phyloP scores from a whole-genome alignment of 2,797 vertebrate species.

The Nyctalus aviator region DNA sequence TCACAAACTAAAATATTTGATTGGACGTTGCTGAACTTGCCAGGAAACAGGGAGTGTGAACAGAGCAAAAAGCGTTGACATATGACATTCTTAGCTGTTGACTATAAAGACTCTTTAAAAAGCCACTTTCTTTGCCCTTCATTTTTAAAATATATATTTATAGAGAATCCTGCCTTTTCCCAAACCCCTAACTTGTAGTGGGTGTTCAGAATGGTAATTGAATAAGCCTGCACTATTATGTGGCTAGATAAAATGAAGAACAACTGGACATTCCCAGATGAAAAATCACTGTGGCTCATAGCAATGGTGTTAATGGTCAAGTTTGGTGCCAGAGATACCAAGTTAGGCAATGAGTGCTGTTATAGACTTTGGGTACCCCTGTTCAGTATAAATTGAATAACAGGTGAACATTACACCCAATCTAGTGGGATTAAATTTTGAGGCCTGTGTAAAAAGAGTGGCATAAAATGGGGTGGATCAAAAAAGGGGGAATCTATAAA shows the following conservation, averaged over 20 bases:
- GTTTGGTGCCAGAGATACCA: not conserved
- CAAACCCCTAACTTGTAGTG: not conserved
- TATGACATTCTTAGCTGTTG: not conserved
- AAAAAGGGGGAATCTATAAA: not conserved
- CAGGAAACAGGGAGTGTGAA: not conserved
- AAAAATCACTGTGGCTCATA: not conserved
- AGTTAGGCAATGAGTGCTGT: not conserved
- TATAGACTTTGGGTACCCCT: not conserved
- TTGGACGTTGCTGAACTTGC: not conserved
- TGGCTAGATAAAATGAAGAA: slow-evolving; percentile 51
- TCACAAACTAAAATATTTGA: not conserved
- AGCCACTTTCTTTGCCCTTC: not conserved
- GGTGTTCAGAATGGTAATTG: not conserved
- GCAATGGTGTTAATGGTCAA: not conserved
- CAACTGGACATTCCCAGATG: not conserved
- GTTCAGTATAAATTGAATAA: not conserved
- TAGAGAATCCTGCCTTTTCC: not conserved
- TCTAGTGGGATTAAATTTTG: not conserved
- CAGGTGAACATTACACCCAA: not conserved
- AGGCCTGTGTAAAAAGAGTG: not conserved
- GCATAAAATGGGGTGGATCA: not conserved
- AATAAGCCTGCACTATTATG: not conserved
- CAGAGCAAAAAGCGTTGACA: not conserved
- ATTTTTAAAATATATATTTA: not conserved
- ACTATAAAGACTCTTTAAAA: not conserved